phyloP scores from a whole-genome alignment of 2,888 invertebrate genomes.

The Trissonchulus sp. region DNA sequence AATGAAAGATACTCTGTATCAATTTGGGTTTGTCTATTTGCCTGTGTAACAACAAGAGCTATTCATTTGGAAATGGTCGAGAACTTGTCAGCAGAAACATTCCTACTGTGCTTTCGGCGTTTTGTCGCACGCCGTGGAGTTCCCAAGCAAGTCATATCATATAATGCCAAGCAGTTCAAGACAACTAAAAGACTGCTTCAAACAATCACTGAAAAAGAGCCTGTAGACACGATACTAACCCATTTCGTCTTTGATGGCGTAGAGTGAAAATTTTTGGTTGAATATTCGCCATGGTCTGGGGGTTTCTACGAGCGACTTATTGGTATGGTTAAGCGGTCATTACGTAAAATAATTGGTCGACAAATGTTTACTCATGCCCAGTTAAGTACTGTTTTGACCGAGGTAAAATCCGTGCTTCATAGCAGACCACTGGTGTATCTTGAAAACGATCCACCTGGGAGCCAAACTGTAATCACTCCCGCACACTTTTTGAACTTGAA shows the following conservation, averaged over 20 bases:
- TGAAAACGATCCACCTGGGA: neutral
- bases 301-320: neutral
- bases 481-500: neutral
- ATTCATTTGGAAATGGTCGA: conserved; percentile 10
- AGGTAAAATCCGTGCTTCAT: neutral
- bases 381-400: neutral
- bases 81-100: neutral
- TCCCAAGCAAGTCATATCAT: no score
- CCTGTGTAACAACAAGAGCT: neutral
- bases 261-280: no score
- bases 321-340: neutral
- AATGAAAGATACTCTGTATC: neutral
- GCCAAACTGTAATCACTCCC: neutral
- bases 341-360: neutral
- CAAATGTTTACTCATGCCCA: neutral
- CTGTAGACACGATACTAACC: no score
- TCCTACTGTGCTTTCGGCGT: no score
- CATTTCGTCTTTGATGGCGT: no score
- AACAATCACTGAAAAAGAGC: no score
- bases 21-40: conserved; percentile 5
- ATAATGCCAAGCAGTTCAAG: no score
- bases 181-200: no score
- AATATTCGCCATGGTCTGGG: no score
- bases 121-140: no score
- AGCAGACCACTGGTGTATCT: neutral